These are phyloP conservation scores for Hephaestus fuliginosus DNA, from an alignment of 2,797 vertebrate species.

Conservation along the genomic window DNA sequence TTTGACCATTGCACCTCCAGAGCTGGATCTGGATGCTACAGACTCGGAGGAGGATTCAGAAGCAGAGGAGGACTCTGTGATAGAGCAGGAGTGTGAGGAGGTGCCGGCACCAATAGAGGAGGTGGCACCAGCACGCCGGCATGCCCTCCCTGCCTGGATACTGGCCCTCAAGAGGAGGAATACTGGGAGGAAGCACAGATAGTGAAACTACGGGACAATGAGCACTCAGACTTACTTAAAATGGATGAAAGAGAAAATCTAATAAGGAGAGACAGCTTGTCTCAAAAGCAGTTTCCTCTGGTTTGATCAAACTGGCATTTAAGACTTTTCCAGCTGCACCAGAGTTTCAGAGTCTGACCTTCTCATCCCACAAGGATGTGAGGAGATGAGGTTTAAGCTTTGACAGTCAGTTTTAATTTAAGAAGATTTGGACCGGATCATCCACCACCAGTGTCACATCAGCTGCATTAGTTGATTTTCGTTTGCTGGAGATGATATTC, in stretches of 20 bases:
- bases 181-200: constrained; percentile 65
- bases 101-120: constrained; percentile 38
- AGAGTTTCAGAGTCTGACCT: neutral
- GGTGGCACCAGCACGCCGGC: constrained; percentile 48
- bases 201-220: constrained; percentile 1
- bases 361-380: neutral
- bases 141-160: constrained; percentile 80
- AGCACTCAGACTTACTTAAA: neutral
- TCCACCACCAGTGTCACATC: neutral
- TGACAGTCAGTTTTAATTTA: neutral
- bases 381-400: neutral
- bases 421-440: neutral
- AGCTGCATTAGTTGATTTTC: neutral
- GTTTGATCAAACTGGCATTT: neutral
- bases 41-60: constrained; percentile 64
- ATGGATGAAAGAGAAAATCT: neutral
- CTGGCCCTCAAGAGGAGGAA: constrained; percentile 79
- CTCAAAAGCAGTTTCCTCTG: too few species aligned
- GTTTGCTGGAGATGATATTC: neutral
- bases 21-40: constrained; percentile 29
- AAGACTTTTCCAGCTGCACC: neutral
- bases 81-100: constrained; percentile 51
- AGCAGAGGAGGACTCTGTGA: constrained; percentile 69
- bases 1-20: constrained; percentile 57
- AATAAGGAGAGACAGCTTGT: too few species aligned